Evolutionary conservation across 2,888 invertebrate species (phyloP), one percentile per base, ranked within the genome.

Genomic region (Andrena bicolor): DNA sequence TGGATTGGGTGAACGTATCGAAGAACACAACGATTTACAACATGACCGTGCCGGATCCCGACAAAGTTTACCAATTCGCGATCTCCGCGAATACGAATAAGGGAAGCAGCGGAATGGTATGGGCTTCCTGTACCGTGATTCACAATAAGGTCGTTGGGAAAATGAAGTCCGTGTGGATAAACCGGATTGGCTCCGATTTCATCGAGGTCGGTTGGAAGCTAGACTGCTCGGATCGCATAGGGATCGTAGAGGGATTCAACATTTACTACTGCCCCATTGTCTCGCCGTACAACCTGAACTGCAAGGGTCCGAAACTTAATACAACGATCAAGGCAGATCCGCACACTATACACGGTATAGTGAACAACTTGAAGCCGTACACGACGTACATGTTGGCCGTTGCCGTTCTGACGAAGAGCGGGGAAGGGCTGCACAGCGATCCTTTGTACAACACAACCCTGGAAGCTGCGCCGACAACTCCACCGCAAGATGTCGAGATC

Each of bases 91-190:
- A 98, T 90, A 96, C 96, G 58, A 94, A 94, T 0, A 93, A 93
- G 3, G 95, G 95, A 80, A 97, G 97, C 86, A 97, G 97, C 91
- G 98, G 98, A 0, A 97, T 98, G 96, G 95, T 96, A 13, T 98
- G 98, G 98, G 96, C 97, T 10, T 95, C 96, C 49, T 98, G 98
- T 83, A 97, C 96, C 85, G 95, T 96, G 85, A 95, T 94, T 28
- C 94, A 94, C 77, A 93, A 93, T 74, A 93, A 91, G 91, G 94
- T 94, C 26, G 94, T 95, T 10, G 95, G 95, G 2, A 96, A 96
- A 93, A 95, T 96, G 93, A 95, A 95, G 80, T 95, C 94, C 23
- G 94, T 96, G 2, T 95, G 94, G 94, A 94, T 95, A 72, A 94
- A 94, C 71, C 90, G 93, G 2, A 94, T 95, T 16, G 94, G 94